Conservation (phyloP, 2,797 vertebrate genomes). For the Melanotaenia boesemani region DNA sequence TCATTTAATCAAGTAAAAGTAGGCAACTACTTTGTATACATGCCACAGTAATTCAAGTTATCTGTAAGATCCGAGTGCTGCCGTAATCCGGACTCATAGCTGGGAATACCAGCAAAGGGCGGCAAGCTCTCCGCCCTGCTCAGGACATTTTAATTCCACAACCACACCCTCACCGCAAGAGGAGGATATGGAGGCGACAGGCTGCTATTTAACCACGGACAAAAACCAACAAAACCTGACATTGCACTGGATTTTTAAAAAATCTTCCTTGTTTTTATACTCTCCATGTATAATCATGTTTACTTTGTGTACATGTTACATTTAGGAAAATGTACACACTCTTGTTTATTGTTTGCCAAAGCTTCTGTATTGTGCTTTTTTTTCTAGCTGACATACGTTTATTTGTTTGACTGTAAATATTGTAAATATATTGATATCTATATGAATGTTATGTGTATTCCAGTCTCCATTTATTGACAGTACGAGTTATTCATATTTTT, state of each 20-base stretch:
- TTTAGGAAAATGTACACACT: slow-evolving; percentile 79
- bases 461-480: slow-evolving; percentile 82
- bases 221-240: slow-evolving; percentile 73
- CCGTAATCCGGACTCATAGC: slow-evolving; percentile 10
- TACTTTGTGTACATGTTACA: slow-evolving; percentile 80
- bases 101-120: slow-evolving; percentile 14
- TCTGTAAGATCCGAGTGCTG: background rate
- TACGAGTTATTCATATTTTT: slow-evolving; percentile 79
- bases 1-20: background rate
- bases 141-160: slow-evolving; percentile 77
- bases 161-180: slow-evolving; percentile 61
- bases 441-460: slow-evolving; percentile 85
- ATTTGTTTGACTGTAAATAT: slow-evolving; percentile 78
- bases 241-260: slow-evolving; percentile 85
- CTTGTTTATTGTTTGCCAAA: slow-evolving; percentile 82
- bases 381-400: slow-evolving; percentile 60
- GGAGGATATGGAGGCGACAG: slow-evolving; percentile 52
- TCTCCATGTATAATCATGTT: slow-evolving; percentile 73
- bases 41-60: slow-evolving; percentile 2
- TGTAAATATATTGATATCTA: slow-evolving; percentile 84
- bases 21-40: background rate
- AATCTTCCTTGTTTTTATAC: slow-evolving; percentile 76
- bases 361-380: slow-evolving; percentile 77
- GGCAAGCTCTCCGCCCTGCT: slow-evolving; percentile 42
- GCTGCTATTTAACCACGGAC: slow-evolving; percentile 82